Conservation (phyloP, 1,140 invertebrate genomes). For the Eueides isabella region DNA sequence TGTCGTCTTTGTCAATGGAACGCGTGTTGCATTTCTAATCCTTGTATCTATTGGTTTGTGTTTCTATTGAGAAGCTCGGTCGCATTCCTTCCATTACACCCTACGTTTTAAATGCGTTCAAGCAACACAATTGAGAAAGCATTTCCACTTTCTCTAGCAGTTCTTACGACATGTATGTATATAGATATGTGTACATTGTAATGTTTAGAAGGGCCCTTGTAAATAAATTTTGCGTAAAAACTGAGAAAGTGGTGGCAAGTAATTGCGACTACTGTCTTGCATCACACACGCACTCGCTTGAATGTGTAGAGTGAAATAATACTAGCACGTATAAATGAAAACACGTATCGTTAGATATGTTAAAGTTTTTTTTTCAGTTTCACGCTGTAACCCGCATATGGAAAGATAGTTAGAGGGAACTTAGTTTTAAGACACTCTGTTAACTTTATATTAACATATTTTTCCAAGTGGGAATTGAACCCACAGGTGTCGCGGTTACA, state of each 20-base stretch:
- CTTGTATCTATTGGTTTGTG: constrained; percentile 5
- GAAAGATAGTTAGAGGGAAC: no score
- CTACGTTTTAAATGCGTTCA: constrained; percentile 9
- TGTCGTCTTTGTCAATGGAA: constrained; percentile 17
- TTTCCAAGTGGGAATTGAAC: no score
- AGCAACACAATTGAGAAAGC: constrained; percentile 13
- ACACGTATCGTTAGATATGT: no score
- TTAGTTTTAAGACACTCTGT: no score
- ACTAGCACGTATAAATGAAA: not conserved
- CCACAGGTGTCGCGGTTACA: no score
- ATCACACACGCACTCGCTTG: not conserved
- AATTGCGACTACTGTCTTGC: not conserved
- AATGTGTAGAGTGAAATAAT: not conserved
- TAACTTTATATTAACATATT: no score
- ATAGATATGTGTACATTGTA: not conserved
- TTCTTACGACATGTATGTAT: not conserved
- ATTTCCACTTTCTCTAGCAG: constrained; percentile 11
- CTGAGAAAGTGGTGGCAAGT: not conserved
- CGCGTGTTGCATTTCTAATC: constrained; percentile 26
- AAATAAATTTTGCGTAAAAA: not conserved
- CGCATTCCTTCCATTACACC: not conserved
- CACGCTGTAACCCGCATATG: no score
- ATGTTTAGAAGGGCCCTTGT: not conserved
- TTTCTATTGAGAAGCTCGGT: constrained; percentile 10
- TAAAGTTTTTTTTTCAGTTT: no score